phyloP scores from a whole-genome alignment of 2,113 vertebrate species.

The Agapornis roseicollis region DNA sequence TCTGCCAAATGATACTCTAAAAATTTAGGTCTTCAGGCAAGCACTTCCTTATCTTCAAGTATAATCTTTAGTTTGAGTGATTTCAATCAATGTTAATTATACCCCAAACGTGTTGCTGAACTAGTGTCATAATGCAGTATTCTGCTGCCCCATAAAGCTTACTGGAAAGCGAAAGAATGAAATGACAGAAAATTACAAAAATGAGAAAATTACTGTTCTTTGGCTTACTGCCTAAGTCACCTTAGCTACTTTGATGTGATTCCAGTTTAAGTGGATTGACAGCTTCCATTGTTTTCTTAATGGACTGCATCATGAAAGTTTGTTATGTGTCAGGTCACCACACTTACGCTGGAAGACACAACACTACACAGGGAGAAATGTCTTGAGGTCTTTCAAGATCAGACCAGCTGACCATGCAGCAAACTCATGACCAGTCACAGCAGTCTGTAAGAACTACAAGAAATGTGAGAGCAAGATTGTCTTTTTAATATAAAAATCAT shows the following conservation, averaged over 20 bases:
- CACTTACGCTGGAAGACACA: neutral
- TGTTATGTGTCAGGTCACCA: neutral
- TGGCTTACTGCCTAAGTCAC: neutral
- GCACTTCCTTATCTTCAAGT: neutral
- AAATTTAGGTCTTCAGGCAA: neutral
- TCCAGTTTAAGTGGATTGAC: neutral
- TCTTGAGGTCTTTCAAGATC: neutral
- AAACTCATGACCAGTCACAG: fast-evolving
- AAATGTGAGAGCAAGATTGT: neutral
- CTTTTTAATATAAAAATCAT: neutral
- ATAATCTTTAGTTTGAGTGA: neutral
- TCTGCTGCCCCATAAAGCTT: neutral
- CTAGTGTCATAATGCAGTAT: neutral
- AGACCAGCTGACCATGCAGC: neutral
- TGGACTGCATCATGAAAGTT: neutral
- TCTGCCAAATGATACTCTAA: neutral
- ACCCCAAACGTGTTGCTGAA: neutral
- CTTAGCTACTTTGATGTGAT: neutral
- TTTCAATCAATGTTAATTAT: neutral
- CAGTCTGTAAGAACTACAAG: neutral
- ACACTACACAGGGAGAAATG: neutral
- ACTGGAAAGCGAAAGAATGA: neutral
- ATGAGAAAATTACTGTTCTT: neutral
- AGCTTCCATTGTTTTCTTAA: neutral
- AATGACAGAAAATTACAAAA: neutral